Evolutionary conservation across 2,797 vertebrate genomes (phyloP), one percentile per base, ranked within the genome.

Genomic region (Coreius guichenoti): DNA sequence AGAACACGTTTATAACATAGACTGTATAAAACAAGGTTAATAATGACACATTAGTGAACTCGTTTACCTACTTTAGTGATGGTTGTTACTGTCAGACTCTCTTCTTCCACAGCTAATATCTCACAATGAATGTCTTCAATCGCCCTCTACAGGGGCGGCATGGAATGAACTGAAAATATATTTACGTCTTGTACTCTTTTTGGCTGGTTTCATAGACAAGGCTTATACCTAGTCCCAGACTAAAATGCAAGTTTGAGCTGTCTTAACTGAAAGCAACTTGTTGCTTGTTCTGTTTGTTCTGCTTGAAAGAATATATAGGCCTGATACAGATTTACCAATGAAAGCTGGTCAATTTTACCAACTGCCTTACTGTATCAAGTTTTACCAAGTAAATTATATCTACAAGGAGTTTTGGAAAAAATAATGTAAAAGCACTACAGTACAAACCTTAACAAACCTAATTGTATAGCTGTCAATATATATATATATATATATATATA

Each of bases 131-230:
- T 23, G 63, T 8, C 3, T 8, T 47, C 19, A 17, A 33, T 45
- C 75, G 82, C 82, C 75, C 65, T 17, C 82, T 84, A 78, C 36
- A 78, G 82, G 65, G 13, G 13, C 49, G 75, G 33, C 72, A 39
- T 65, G 19, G 29, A n/a, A 23, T 80, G 11, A 80, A 23, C 47
- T 43, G 39, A 43, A 43, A 9, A 43, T 43, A 43, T 43, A 43
- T 9, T 43, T 9, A 43, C 39, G 39, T 43, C 39, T 69, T 36
- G 4, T 11, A 68, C 45, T 33, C 31, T 8, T 3, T 47, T 51
- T 51, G n/a, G 8, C 61, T 1, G 2, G 14, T 31, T 31, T 17
- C 61, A 17, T 16, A 3, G 58, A 63, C 2, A 8, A 63, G 12
- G 11, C 5, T 17, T 51, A 54, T 19, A 54, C 49, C 17, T 19